phyloP scores from a whole-genome alignment of 2,888 invertebrate species.

The Meteorus cinctellus region DNA sequence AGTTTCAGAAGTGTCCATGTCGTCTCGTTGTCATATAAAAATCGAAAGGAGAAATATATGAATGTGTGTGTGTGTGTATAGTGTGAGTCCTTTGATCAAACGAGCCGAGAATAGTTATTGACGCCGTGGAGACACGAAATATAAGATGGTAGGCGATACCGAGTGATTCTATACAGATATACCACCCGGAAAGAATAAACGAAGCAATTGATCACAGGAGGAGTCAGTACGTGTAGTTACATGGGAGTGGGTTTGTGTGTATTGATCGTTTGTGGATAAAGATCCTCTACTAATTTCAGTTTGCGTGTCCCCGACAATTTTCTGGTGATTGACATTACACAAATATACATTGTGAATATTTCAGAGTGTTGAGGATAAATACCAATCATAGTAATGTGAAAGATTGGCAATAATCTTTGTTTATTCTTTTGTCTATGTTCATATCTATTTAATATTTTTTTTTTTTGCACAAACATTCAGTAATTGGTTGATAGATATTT shows the following conservation, averaged over 20 bases:
- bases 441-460: too few species aligned
- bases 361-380: background rate
- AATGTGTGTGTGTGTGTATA: background rate
- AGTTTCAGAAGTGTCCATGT: slow-evolving; percentile 14
- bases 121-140: background rate
- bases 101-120: background rate
- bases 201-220: background rate
- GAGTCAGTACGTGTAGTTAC: too few species aligned
- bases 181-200: background rate
- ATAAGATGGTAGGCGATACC: background rate
- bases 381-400: background rate
- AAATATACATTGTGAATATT: background rate
- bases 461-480: too few species aligned
- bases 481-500: too few species aligned
- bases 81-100: slow-evolving; percentile 26
- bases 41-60: background rate
- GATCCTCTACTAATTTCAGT: background rate
- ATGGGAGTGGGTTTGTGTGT: background rate
- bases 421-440: background rate
- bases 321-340: background rate
- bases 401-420: background rate
- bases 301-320: background rate
- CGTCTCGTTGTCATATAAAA: slow-evolving; percentile 2
- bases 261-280: background rate
- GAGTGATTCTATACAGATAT: too few species aligned